Percentiles rank a stretch among this genome's conserved stretches.
These are phyloP conservation scores for Taeniopygia guttata DNA, from an alignment of 2,797 vertebrate genomes.

Conservation along the genomic window DNA sequence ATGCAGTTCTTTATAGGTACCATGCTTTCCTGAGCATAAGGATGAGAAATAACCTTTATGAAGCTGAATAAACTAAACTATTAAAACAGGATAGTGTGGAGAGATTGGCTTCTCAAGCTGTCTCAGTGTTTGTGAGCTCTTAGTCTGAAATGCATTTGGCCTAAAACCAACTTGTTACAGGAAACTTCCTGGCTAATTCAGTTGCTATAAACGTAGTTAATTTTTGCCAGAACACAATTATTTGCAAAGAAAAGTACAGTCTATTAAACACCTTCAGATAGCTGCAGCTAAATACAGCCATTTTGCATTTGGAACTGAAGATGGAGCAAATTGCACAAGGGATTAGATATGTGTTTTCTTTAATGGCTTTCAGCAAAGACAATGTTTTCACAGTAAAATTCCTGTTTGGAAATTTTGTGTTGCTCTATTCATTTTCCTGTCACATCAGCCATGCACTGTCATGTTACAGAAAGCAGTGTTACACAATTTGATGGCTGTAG, in stretches of 20 bases:
- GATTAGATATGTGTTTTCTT: not conserved
- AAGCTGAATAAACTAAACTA: slow-evolving; percentile 23
- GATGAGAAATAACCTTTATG: slow-evolving; percentile 20
- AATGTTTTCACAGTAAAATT: not conserved
- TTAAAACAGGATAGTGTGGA: not conserved
- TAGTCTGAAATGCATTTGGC: slow-evolving; percentile 25
- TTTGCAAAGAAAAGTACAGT: slow-evolving; percentile 21
- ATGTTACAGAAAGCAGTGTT: not conserved
- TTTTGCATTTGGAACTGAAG: slow-evolving; percentile 6
- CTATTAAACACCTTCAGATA: slow-evolving; percentile 11
- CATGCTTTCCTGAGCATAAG: not conserved
- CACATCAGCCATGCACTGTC: not conserved
- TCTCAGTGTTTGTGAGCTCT: not conserved
- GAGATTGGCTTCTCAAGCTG: not conserved
- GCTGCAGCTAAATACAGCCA: not conserved
- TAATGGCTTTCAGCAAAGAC: not conserved
- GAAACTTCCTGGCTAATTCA: slow-evolving; percentile 23
- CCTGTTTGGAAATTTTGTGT: not conserved
- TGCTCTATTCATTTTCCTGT: not conserved
- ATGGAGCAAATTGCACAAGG: not conserved
- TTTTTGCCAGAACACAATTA: slow-evolving; percentile 6
- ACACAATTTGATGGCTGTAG: not conserved
- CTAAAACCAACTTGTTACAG: slow-evolving; percentile 18
- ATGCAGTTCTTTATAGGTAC: not conserved
- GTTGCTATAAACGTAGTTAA: not conserved